phyloP scores from a whole-genome alignment of 2,888 invertebrate genomes.

The Drosophila neotestacea region DNA sequence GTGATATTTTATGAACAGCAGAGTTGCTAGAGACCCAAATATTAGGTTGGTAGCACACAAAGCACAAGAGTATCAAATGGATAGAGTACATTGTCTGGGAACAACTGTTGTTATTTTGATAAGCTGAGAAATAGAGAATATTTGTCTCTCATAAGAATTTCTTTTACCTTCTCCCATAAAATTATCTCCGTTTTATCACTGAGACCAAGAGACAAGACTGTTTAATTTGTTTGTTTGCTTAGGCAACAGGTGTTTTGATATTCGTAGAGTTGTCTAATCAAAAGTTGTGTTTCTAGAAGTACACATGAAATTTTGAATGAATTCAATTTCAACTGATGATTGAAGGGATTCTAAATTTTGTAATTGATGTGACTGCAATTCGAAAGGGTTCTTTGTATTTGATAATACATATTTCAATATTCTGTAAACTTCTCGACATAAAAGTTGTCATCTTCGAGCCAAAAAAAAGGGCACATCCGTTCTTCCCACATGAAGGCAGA shows the following conservation, averaged over 20 bases:
- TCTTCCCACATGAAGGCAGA: constrained; percentile 6
- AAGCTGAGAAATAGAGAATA: not conserved
- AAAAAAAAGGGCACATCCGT: constrained; percentile 14
- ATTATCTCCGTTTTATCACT: not conserved
- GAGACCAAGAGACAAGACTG: not conserved
- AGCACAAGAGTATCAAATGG: constrained; percentile 23
- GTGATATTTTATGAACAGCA: not conserved
- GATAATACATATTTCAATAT: constrained; percentile 13
- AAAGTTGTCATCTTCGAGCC: constrained; percentile 28
- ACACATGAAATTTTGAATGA: not conserved
- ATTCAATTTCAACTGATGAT: not conserved
- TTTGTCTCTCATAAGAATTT: not conserved
- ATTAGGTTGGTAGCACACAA: constrained; percentile 4
- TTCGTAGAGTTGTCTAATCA: not conserved
- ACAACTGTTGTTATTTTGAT: constrained; percentile 21
- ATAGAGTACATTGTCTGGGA: constrained; percentile 3
- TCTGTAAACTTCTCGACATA: constrained; percentile 18
- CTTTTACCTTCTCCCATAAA: not conserved
- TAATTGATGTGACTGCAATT: constrained; percentile 18
- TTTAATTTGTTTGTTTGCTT: constrained; percentile 38
- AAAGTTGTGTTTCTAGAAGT: not conserved
- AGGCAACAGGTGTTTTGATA: constrained; percentile 45
- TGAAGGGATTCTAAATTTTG: not conserved
- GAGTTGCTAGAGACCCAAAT: not conserved
- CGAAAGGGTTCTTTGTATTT: constrained; percentile 11